Base-by-base conservation (phyloP, 1,140 invertebrate genomes). In the Lordiphosa collinella region DNA sequence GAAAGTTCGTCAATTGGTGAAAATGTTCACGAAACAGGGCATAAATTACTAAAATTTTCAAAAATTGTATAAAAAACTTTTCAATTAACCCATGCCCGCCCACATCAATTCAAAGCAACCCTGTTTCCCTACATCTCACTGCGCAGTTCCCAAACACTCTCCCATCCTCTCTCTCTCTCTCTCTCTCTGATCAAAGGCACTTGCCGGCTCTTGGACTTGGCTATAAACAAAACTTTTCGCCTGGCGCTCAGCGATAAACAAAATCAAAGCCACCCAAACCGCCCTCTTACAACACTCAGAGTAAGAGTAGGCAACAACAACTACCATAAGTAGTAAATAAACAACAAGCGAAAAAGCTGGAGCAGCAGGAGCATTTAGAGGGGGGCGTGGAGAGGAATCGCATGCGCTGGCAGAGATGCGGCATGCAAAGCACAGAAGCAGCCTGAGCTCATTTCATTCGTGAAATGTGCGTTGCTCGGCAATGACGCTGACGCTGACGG, bases 401-500 rank as follows among this genome's bases (percentile, higher is more conserved):
- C 52, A 60, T 60, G 59, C 44, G 44, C 59, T 49, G 54, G 55
- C 41, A 49, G 46, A 58, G 37, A 35, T 57, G 38, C 25, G 31
- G 58, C 36, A 55, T 50, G 31, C 29, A 12, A 16, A 25, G 22
- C 46, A 50, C 25, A 59, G 34, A 38, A 18, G 36, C 60, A 52
- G 65, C 32, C 41, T 56, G 76, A 82, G 66, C 78, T 82, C 78
- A 84, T 82, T 82, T 82, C 66, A 82, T 71, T 84, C 78, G 76
- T 71, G 78, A 82, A 82, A 76, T 76, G 76, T 82, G 78, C 76
- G 76, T 82, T 64, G 78, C 59, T 69, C 76, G 57, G 78, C 66
- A 74, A 65, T 68, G 57, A 61, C 44, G 72, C 55, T 57, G 18
- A 16, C n/a, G n/a, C 18, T 18, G 46, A 55, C 52, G 35, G 34